Evolutionary conservation across 2,888 invertebrate species (phyloP).

Genomic region (Dolichopus griseipennis): DNA sequence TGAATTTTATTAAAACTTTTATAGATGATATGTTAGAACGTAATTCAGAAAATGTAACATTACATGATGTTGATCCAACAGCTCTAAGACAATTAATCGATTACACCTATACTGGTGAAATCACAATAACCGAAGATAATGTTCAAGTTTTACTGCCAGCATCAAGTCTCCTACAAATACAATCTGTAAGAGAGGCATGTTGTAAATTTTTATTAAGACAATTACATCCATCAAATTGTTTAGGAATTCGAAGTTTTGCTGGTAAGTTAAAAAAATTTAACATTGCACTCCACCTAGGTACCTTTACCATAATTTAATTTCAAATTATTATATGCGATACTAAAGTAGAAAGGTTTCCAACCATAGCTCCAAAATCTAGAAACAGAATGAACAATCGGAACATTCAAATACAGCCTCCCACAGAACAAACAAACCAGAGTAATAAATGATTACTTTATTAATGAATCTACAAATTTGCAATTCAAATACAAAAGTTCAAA

Average conservation of each 20-base stretch:
- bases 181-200: slow-evolving; percentile 60
- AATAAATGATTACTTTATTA: background rate
- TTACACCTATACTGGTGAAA: slow-evolving; percentile 67
- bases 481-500: too few relatives aligned
- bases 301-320: too few relatives aligned
- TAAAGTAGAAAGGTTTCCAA: too few relatives aligned
- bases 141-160: slow-evolving; percentile 63
- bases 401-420: too few relatives aligned
- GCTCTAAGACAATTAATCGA: slow-evolving; percentile 61
- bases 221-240: slow-evolving; percentile 65
- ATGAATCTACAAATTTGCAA: too few relatives aligned
- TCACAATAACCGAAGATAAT: slow-evolving; percentile 57
- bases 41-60: slow-evolving; percentile 38
- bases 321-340: too few relatives aligned
- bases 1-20: too few relatives aligned
- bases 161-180: slow-evolving; percentile 62
- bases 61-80: slow-evolving; percentile 48
- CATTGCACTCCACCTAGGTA: too few relatives aligned
- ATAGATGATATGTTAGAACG: slow-evolving; percentile 44
- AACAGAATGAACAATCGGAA: too few relatives aligned
- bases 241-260: slow-evolving; percentile 64
- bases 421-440: too few relatives aligned
- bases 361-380: too few relatives aligned
- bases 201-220: slow-evolving; percentile 66
- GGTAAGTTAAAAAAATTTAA: slow-evolving; percentile 32